These are phyloP conservation scores for Myioborus melanocephalus DNA, from an alignment of 2,797 vertebrate species.

Conservation along the genomic window DNA sequence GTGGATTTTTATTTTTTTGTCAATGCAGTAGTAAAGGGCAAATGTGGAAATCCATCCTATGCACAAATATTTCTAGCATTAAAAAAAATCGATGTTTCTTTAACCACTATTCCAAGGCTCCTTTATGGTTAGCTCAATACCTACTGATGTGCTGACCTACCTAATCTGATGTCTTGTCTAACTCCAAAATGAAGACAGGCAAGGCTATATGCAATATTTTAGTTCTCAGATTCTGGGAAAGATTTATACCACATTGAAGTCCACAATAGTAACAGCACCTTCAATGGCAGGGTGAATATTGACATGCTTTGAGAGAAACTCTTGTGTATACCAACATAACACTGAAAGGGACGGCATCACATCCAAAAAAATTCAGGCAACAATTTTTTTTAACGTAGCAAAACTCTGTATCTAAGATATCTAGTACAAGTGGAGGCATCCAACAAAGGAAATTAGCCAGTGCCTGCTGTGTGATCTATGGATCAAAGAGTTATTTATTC, in stretches of 20 bases:
- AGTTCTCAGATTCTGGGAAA: neutral
- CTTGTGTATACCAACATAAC: neutral
- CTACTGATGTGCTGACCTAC: neutral
- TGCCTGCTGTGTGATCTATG: neutral
- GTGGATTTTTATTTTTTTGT: conserved; percentile 47
- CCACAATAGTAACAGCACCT: neutral
- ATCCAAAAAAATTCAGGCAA: neutral
- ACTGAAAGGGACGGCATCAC: neutral
- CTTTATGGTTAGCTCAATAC: neutral
- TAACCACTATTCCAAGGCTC: neutral
- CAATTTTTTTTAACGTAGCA: neutral
- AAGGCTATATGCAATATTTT: neutral
- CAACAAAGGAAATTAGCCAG: neutral
- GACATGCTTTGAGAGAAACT: neutral
- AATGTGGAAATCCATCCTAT: conserved; percentile 38
- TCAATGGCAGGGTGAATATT: neutral
- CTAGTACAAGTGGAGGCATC: neutral
- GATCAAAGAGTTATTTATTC: neutral
- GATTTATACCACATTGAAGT: neutral
- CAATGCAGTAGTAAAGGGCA: conserved; percentile 62
- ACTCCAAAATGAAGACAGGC: neutral
- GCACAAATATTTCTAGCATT: conserved; percentile 9
- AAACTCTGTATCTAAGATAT: neutral
- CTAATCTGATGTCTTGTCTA: neutral
- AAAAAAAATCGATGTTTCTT: conserved; percentile 10